A percentile compares a stretch with the other conserved stretches of the same genome.
phyloP scores from a whole-genome alignment of 1,140 invertebrate genomes.

The Paracyclopina nana region DNA sequence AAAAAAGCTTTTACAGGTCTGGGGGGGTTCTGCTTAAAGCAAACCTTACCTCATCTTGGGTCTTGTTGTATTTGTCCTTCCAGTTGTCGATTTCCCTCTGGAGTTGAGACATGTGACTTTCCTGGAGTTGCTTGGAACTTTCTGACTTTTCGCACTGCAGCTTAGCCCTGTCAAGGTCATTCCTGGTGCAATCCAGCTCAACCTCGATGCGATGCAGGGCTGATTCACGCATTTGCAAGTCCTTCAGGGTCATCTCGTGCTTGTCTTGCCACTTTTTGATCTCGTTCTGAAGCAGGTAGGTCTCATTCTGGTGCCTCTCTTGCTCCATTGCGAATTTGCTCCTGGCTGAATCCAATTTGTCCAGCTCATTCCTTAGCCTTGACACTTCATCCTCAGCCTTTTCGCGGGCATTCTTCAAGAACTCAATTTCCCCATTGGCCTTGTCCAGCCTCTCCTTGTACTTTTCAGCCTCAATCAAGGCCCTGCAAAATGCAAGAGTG shows the following conservation, averaged over 20 bases:
- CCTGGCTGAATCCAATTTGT: slow-evolving; percentile 28
- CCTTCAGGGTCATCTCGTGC: slow-evolving; percentile 23
- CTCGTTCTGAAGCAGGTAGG: slow-evolving; percentile 23
- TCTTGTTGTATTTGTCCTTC: slow-evolving; percentile 14
- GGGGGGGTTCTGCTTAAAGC: too few relatives aligned
- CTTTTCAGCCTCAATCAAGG: slow-evolving; percentile 1
- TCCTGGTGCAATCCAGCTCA: slow-evolving; percentile 15
- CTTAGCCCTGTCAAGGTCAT: slow-evolving; percentile 19
- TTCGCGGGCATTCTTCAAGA: slow-evolving; percentile 30
- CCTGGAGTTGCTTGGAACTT: not conserved
- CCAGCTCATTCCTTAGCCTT: slow-evolving; percentile 21
- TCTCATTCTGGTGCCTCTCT: slow-evolving; percentile 31
- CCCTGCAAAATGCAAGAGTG: too few relatives aligned
- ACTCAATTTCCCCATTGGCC: slow-evolving; percentile 31
- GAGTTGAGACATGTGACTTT: not conserved
- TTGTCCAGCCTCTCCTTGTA: slow-evolving; percentile 40
- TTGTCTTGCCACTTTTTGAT: slow-evolving; percentile 22
- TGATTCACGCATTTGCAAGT: not conserved
- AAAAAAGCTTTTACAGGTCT: too few relatives aligned
- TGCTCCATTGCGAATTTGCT: slow-evolving; percentile 32
- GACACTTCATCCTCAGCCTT: slow-evolving; percentile 26
- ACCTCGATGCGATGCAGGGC: slow-evolving; percentile 18
- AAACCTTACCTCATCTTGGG: slow-evolving; percentile 25
- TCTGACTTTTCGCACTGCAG: not conserved
- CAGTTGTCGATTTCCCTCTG: not conserved